Evolutionary conservation across 2,113 vertebrate genomes (phyloP), one percentile per base, ranked within the genome.

Genomic region (Hyperoodon ampullatus): DNA sequence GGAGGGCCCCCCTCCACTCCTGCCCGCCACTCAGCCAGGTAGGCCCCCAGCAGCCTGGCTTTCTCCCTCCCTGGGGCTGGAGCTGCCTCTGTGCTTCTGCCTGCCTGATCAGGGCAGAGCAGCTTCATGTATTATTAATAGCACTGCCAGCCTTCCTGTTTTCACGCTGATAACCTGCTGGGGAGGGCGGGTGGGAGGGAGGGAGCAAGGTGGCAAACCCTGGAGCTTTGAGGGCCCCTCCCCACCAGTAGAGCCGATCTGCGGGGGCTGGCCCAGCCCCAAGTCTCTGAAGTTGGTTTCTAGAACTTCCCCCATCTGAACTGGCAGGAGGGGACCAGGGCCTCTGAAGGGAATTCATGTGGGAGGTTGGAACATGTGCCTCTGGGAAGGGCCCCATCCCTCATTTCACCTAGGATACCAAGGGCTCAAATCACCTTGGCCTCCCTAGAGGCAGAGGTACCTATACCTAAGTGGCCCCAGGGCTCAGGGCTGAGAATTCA

Each of bases 121-220:
- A 78, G 92, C 98, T 98, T 98, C 98, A 99, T 99, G 99, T 98
- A 98, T 99, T 98, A 99, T 99, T 98, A 98, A 99, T 98, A 97
- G 98, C 97, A 96, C 97, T 96, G 96, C 98, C 99, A 97, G 98
- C 98, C 98, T 98, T 98, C 98, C 99, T 99, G 99, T 98, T 98
- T 98, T 99, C 98, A 98, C 97, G 98, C 98, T 99, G 99, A 99
- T 99, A 99, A 99, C 98, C 98, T 97, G 70, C 98, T 1, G 83
- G 97, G 98, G 98, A 97, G 98, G 98, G 50, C 80, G 0, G 83
- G 93, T 97, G 98, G 97, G 98, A 97, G 97, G 98, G 98, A 97
- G 96, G 98, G 98, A 98, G 96, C 98, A 98, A 98, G 98, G 98
- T 98, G 98, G 98, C 97, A 98, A 98, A 97, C 97, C 97, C 97